Conservation (phyloP, 2,797 vertebrate species). For the Salmo trutta region DNA sequence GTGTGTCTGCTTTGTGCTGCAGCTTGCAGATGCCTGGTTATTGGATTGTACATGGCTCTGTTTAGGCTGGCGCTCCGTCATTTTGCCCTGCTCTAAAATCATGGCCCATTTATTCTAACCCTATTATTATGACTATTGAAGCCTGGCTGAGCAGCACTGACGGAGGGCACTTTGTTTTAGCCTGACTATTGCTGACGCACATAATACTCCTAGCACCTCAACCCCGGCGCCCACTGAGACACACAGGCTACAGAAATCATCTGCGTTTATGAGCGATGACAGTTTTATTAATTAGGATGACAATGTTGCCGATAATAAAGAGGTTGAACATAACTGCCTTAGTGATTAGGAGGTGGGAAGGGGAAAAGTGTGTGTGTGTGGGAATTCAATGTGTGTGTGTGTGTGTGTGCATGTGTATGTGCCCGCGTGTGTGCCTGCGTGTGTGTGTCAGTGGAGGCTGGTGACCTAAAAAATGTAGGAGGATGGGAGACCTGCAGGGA, state of each 20-base stretch:
- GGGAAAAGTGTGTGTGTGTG: conserved; percentile 32
- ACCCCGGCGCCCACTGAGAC: conserved; percentile 18
- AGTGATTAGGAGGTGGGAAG: conserved; percentile 57
- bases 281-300: conserved; percentile 63
- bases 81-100: conserved; percentile 60
- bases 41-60: conserved; percentile 63
- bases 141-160: conserved; percentile 68
- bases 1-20: conserved; percentile 42
- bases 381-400: too few species aligned
- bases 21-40: conserved; percentile 56
- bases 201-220: conserved; percentile 44
- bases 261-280: conserved; percentile 67
- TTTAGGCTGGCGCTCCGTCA: conserved; percentile 50
- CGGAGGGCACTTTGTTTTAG: conserved; percentile 68
- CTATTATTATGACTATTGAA: conserved; percentile 72
- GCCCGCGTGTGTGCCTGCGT: too few species aligned
- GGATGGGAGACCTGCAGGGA: too few species aligned
- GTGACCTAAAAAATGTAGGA: too few species aligned
- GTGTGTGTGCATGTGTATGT: background rate
- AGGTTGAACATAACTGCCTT: conserved; percentile 49
- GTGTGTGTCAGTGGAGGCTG: too few species aligned
- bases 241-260: conserved; percentile 47
- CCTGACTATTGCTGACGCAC: conserved; percentile 56
- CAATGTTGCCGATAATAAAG: conserved; percentile 51
- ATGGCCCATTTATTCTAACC: conserved; percentile 77